phyloP scores from a whole-genome alignment of 1,140 invertebrate genomes.

The Colletes gigas region DNA sequence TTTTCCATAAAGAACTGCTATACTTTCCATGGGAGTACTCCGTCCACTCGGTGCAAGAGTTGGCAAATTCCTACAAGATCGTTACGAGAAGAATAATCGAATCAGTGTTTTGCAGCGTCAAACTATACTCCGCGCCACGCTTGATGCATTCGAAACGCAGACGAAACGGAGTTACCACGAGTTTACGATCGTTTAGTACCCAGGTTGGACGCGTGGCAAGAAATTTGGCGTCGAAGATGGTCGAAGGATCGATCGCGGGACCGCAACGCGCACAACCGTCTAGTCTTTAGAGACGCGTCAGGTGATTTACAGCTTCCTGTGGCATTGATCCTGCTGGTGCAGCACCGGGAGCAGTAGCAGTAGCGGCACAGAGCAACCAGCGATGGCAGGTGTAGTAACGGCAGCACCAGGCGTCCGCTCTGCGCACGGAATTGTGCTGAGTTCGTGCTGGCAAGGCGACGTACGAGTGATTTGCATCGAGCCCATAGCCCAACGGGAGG shows the following conservation, averaged over 20 bases:
- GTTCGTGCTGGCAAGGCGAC: slow-evolving; percentile 66
- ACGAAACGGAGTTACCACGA: too few species aligned
- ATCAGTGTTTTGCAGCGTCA: too few species aligned
- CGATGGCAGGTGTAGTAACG: slow-evolving; percentile 29
- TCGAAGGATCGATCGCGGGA: slow-evolving; percentile 9
- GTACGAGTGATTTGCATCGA: slow-evolving; percentile 68
- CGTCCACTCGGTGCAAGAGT: too few species aligned
- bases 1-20: too few species aligned
- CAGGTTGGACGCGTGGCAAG: too few species aligned
- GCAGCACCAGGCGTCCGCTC: slow-evolving; percentile 36
- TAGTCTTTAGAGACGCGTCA: slow-evolving; percentile 43
- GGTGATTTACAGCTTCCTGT: slow-evolving; percentile 63
- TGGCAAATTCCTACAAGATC: too few species aligned
- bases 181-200: too few species aligned
- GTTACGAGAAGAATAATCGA: too few species aligned
- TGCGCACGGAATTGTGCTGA: slow-evolving; percentile 66
- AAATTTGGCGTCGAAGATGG: neutral
- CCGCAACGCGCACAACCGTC: slow-evolving; percentile 16
- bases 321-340: slow-evolving; percentile 27
- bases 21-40: too few species aligned
- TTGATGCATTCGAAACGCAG: too few species aligned
- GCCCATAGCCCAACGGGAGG: slow-evolving; percentile 42
- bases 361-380: slow-evolving; percentile 5
- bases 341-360: slow-evolving; percentile 28
- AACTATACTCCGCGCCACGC: too few species aligned